Evolutionary conservation across 2,113 vertebrate species (phyloP).

Genomic region (Oryzias celebensis): DNA sequence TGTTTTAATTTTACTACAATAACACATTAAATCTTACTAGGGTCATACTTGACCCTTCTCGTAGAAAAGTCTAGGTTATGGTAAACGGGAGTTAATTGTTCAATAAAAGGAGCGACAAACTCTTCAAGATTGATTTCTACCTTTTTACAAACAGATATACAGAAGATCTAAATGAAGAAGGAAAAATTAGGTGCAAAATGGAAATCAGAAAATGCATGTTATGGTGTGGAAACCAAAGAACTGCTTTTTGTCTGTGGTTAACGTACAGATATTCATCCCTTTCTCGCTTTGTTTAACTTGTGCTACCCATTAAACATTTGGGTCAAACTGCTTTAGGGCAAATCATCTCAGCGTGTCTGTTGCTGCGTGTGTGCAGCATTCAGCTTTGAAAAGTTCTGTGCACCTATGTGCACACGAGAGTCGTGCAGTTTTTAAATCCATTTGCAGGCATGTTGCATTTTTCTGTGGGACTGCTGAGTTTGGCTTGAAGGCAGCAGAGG

Average conservation of each 20-base stretch:
- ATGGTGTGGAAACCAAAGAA: slow-evolving; percentile 31
- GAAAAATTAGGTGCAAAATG: neutral
- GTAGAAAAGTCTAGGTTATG: no score
- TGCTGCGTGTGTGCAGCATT: slow-evolving; percentile 16
- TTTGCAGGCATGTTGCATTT: slow-evolving; percentile 27
- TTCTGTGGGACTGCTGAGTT: slow-evolving; percentile 41
- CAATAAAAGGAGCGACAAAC: no score
- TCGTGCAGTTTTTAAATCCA: neutral
- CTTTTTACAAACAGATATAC: neutral
- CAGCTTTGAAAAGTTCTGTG: neutral
- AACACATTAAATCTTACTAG: no score
- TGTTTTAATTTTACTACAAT: no score
- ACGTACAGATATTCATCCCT: slow-evolving; percentile 21
- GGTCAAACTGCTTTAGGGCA: slow-evolving; percentile 46
- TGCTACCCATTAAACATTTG: slow-evolving; percentile 49
- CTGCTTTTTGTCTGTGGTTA: slow-evolving; percentile 41
- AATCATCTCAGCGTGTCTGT: slow-evolving; percentile 27
- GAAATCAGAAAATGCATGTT: slow-evolving; percentile 13
- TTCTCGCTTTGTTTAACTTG: slow-evolving; percentile 34
- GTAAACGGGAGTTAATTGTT: no score
- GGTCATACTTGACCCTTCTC: no score
- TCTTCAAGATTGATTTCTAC: no score
- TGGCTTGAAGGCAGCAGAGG: slow-evolving; percentile 36
- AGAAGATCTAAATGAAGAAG: neutral
- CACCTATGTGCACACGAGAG: no score